Base-by-base conservation (phyloP, 2,888 invertebrate genomes). In the Chrysolina oricalcia region DNA sequence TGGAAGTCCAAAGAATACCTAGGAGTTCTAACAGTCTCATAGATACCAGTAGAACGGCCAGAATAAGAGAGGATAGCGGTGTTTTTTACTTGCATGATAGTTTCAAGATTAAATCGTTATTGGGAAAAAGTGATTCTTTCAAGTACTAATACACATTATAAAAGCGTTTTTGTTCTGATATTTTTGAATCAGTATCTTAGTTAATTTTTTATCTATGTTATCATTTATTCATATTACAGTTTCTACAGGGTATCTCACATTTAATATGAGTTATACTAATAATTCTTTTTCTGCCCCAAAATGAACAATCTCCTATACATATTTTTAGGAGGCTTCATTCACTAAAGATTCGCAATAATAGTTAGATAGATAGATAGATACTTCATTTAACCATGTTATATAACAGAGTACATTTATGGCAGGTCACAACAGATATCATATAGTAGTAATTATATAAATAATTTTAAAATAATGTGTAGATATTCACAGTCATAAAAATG, bases 21-120 rank as follows among this genome's bases (percentile, higher is more conserved):
- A 70, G 56, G 59, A 73, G 62, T 72, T 67, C 64, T 15, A 78
- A 72, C 56, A 82, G 80, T 62, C 75, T 88, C 70, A 82, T 88
- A 53, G 86, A 86, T 0, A 88, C 85, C 70, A 88, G 87, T 73
- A 81, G 88, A 73, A 86, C 87, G 6, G 87, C 87, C 5, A 83
- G 88, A 66, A 84, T 89, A 62, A 83, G 83, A 17, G 88, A 89
- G 72, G 87, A 87, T 72, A 81, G 78, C 62, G 86, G 84, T 68
- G 81, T 86, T 11, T 80, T 87, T 70, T 81, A 86, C 50, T 81
- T 86, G 69, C 84, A 86, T 62, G 86, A 87, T 72, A 84, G 83
- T 77, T 85, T 87, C 75, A 85, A 85, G 76, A 82, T 85, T 17
- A 85, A 85, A 70, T 83, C 85, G 17, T 76, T 87, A 72, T 78